phyloP scores from a whole-genome alignment of 2,888 invertebrate genomes.

The Tenthredo amoena region DNA sequence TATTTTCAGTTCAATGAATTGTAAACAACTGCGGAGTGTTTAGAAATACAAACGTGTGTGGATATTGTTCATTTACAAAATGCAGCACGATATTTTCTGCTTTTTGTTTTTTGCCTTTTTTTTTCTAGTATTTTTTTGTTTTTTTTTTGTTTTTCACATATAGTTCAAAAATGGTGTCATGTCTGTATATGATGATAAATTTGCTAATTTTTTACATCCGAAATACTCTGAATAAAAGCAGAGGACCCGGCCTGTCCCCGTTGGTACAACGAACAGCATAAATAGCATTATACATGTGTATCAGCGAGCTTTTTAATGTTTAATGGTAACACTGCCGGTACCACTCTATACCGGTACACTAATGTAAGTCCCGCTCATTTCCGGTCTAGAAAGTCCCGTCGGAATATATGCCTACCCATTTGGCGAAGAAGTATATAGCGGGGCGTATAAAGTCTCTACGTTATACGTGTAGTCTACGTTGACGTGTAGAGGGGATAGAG shows the following conservation, averaged over 20 bases:
- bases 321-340: not conserved
- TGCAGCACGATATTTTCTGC: not conserved
- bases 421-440: not conserved
- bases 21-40: not conserved
- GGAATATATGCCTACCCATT: slow-evolving; percentile 25
- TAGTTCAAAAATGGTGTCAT: not conserved
- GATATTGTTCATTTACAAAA: not conserved
- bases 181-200: slow-evolving; percentile 6
- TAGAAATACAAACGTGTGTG: not conserved
- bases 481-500: not conserved
- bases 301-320: slow-evolving; percentile 45
- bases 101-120: not conserved
- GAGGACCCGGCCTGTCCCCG: not conserved
- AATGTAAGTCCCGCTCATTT: slow-evolving; percentile 32
- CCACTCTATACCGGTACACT: slow-evolving; percentile 15
- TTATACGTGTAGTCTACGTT: not conserved
- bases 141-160: not conserved
- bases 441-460: not conserved
- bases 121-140: not conserved
- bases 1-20: no score
- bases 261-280: not conserved
- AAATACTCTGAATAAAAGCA: slow-evolving; percentile 22
- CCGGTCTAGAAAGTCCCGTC: slow-evolving; percentile 31
- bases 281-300: slow-evolving; percentile 18
- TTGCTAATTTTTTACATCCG: slow-evolving; percentile 26